Evolutionary conservation across 2,888 invertebrate species (phyloP).

Genomic region (Cabera pusaria): DNA sequence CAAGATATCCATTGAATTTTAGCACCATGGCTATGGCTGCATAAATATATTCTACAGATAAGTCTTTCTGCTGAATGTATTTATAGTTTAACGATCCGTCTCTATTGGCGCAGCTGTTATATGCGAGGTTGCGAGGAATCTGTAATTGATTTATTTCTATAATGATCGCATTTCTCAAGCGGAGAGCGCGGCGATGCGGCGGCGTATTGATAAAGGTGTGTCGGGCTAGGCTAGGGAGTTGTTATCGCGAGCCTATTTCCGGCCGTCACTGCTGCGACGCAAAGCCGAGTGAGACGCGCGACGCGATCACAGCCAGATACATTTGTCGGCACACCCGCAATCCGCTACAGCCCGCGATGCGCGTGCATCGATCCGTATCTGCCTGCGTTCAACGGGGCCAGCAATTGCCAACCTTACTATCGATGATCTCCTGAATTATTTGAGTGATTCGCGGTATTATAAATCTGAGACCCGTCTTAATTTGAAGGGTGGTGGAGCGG

Average conservation of each 20-base stretch:
- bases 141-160: conserved; percentile 74
- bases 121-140: conserved; percentile 38
- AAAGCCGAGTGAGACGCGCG: conserved; percentile 54
- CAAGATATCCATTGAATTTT: conserved; percentile 39
- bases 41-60: conserved; percentile 1
- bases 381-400: conserved; percentile 55
- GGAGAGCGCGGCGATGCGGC: conserved; percentile 39
- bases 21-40: conserved; percentile 30
- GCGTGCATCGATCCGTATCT: conserved; percentile 64
- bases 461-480: conserved; percentile 39
- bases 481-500: conserved; percentile 42
- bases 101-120: conserved; percentile 37
- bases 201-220: conserved; percentile 69
- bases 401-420: conserved; percentile 58
- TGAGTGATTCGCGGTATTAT: conserved; percentile 43
- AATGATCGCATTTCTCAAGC: conserved; percentile 76
- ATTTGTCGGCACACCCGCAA: conserved; percentile 70
- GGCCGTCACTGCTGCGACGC: conserved; percentile 65
- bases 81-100: conserved; percentile 52
- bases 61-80: conserved; percentile 19
- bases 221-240: conserved; percentile 70
- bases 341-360: conserved; percentile 48
- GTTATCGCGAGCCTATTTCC: conserved; percentile 79
- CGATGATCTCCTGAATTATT: conserved; percentile 69
- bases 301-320: conserved; percentile 77